Conservation (phyloP, 1,140 invertebrate species). For the Gonioctena quinquepunctata region DNA sequence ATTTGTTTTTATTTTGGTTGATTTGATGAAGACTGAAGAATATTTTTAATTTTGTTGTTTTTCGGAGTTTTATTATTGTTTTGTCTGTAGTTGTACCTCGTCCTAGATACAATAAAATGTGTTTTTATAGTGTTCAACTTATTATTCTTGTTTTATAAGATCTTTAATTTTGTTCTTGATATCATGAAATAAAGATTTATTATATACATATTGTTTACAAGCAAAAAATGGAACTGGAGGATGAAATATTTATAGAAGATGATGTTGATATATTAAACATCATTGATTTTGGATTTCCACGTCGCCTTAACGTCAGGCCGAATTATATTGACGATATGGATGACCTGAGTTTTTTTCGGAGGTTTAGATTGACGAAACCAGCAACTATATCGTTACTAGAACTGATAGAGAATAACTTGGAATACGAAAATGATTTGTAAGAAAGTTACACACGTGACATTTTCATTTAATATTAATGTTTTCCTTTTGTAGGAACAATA, state of each 20-base stretch:
- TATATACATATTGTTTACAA: too few relatives aligned
- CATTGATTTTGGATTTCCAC: constrained; percentile 22
- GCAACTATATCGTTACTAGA: not conserved
- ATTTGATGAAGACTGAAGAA: too few relatives aligned
- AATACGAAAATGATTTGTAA: constrained; percentile 11
- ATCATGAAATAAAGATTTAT: too few relatives aligned
- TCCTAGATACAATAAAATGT: too few relatives aligned
- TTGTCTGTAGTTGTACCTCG: too few relatives aligned
- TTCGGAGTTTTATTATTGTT: too few relatives aligned
- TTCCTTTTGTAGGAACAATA: constrained; percentile 28
- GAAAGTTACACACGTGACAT: too few relatives aligned
- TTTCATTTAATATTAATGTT: not conserved
- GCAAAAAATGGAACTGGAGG: not conserved
- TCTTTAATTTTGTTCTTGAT: too few relatives aligned
- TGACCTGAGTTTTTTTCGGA: constrained; percentile 16
- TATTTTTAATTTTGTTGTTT: too few relatives aligned
- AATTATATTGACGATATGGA: constrained; percentile 18
- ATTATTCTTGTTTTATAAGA: too few relatives aligned
- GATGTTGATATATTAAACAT: constrained; percentile 15
- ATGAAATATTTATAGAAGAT: constrained; percentile 11
- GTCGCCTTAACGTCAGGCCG: not conserved
- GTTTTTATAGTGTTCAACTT: too few relatives aligned
- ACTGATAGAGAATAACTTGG: constrained; percentile 7
- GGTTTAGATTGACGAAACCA: constrained; percentile 17
- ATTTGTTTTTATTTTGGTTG: too few relatives aligned